These are phyloP conservation scores for roundworm (Caenorhabditis elegans) DNA, from an alignment of 1,140 invertebrate species.

Conservation along the genomic window WBcel235 BX284604.4:12482001-12482500, in stretches of 20 bases:
- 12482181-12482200: constrained; percentile 39
- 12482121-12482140: constrained; percentile 33
- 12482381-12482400: constrained; percentile 36
- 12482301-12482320: not conserved
- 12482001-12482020: not conserved
- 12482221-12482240: not conserved
- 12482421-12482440: not conserved
- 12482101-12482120: constrained; percentile 15
- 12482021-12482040: not conserved
- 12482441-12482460: not conserved
- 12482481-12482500: not conserved
- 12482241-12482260: not conserved
- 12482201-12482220: constrained; percentile 23
- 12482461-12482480: too few species aligned
- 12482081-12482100: not conserved
- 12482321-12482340: constrained; percentile 32
- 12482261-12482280: constrained; percentile 35
- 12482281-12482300: constrained; percentile 32
- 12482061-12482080: not conserved
- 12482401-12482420: constrained; percentile 32
- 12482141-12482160: constrained; percentile 34
- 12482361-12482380: not conserved
- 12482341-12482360: not conserved
- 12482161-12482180: constrained; percentile 18
- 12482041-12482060: constrained; percentile 3